Evolutionary conservation across 2,113 vertebrate species (phyloP), one percentile per base, ranked within the genome.

Genomic region (Abramis brama): DNA sequence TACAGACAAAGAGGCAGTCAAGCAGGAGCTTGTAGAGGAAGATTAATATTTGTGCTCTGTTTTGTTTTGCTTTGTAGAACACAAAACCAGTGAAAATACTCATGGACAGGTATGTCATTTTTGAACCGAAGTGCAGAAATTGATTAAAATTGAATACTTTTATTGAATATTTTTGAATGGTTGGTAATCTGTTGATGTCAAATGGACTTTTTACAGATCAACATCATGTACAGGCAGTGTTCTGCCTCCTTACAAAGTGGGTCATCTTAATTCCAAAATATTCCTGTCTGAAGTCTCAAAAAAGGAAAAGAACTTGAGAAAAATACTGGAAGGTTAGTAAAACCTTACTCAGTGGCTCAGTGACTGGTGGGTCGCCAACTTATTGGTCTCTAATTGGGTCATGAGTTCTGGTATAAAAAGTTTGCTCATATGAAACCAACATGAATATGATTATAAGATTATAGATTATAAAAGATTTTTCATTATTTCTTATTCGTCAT

Each of bases 71-170:
- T 82, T 94, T 91, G 74, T 92, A 99, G 98, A 99, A 99, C 93
- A 99, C 98, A 86, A 99, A 99, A 94, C 97, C 98, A 81, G 97
- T 97, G 94, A 97, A 98, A 93, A 97, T 99, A 89, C 93, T 99
- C 89, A 96, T 97, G 94, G 97, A 99, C 95, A 97, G 97, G 98
- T 99, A 93, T 96, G 96, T 71, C 33, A 47, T 71, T 82, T 11
- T 74, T 23, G 10, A 36, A 5, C 5, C 76, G 1, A 77, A 79
- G 45, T 52, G 17, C n/a, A 47, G 8, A n/a, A 30, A 70, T 25
- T 17, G n/a, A 17, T 62, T 43, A 2, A 33, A 13, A 25, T 25
- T 59, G 23, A 62, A 43, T 59, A 25, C 23, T 25, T 47, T 23
- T n/a, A 47, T 25, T 73, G 19, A 43, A 57, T 15, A 19, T 36